Evolutionary conservation across 2,888 invertebrate genomes (phyloP).

Genomic region (Aquatica leii): DNA sequence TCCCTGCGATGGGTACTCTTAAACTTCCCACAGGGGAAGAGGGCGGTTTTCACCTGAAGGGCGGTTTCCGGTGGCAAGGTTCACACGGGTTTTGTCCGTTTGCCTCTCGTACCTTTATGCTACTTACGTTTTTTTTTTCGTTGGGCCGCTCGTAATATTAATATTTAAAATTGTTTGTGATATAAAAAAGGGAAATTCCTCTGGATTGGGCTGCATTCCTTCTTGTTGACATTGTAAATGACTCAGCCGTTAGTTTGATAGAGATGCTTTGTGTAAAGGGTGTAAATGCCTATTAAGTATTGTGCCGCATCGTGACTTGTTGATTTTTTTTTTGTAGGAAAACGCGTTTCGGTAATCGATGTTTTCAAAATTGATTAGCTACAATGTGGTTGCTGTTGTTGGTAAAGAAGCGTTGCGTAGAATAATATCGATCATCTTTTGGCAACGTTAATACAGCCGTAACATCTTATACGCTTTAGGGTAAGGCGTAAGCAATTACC

Average conservation of each 20-base stretch:
- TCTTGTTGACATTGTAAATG: constrained; percentile 54
- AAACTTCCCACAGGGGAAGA: constrained; percentile 56
- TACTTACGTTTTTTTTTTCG: constrained; percentile 4
- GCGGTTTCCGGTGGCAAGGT: constrained; percentile 59
- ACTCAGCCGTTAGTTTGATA: constrained; percentile 54
- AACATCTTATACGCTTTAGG: constrained; percentile 7
- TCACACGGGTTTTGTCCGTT: constrained; percentile 50
- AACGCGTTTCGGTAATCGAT: constrained; percentile 37
- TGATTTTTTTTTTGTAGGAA: constrained; percentile 26
- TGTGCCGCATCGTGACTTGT: constrained; percentile 42
- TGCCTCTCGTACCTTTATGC: constrained; percentile 7
- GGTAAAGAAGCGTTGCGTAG: no score
- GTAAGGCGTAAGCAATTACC: constrained; percentile 40
- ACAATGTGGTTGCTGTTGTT: no score
- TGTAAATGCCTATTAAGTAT: constrained; percentile 58
- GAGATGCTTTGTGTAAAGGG: constrained; percentile 58
- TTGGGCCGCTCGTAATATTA: not conserved
- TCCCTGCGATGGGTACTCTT: constrained; percentile 56
- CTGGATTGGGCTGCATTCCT: constrained; percentile 55
- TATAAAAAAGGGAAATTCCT: no score
- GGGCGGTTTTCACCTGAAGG: constrained; percentile 57
- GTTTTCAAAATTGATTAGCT: constrained; percentile 38
- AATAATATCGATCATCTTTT: no score
- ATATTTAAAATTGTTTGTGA: not conserved
- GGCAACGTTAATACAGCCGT: not conserved